Percentiles rank a stretch among this genome's conserved stretches.
Evolutionary conservation across 2,113 vertebrate genomes (phyloP).

Genomic region (Grus americana): DNA sequence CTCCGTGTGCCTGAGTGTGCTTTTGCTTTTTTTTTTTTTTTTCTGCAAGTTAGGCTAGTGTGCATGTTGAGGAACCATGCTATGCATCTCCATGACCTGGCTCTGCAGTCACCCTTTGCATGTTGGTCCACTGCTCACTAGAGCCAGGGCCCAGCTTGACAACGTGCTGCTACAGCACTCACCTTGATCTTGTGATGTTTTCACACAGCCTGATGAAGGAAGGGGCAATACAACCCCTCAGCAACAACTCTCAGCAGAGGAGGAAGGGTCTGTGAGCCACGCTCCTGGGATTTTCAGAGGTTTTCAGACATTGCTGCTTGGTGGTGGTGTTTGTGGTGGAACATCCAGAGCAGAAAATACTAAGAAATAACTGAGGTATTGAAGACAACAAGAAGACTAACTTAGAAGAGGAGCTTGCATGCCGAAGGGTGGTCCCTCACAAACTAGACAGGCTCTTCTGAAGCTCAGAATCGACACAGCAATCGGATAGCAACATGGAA

Average conservation of each 20-base stretch:
- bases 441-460: neutral
- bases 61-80: too few species aligned
- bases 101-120: neutral
- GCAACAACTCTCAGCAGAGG: neutral
- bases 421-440: neutral
- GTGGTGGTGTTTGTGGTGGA: neutral
- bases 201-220: neutral
- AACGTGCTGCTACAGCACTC: neutral
- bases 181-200: neutral
- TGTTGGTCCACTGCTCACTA: fast-evolving
- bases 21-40: neutral
- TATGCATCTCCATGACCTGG: neutral
- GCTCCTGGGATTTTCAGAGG: neutral
- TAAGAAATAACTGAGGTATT: neutral
- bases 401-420: neutral
- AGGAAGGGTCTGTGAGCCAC: neutral
- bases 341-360: fast-evolving
- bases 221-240: neutral
- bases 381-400: neutral
- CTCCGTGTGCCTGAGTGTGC: neutral
- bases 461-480: neutral
- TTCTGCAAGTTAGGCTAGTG: neutral
- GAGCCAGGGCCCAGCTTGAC: too few species aligned
- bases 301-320: neutral
- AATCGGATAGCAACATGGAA: neutral